Evolutionary conservation across 2,113 vertebrate species (phyloP).

Genomic region (Dendropsophus ebraccatus): DNA sequence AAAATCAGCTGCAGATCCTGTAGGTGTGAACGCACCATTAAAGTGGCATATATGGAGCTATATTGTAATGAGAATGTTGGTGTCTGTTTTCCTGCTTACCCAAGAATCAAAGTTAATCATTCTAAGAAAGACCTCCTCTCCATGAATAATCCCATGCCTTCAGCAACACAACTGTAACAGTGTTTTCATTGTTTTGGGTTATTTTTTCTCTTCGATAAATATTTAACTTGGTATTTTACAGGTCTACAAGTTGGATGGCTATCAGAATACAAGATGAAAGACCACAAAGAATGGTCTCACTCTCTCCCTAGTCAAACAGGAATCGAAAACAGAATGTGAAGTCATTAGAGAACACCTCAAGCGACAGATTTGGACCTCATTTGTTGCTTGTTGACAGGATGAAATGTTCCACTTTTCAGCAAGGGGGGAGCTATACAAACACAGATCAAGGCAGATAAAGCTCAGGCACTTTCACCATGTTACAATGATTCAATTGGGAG

Average conservation of each 20-base stretch:
- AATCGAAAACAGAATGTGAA: conserved; percentile 28
- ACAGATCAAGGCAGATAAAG: conserved; percentile 39
- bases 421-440: conserved; percentile 30
- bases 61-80: not conserved
- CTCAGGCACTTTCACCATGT: not conserved
- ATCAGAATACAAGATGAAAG: conserved; percentile 3
- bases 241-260: not conserved
- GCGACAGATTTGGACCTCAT: conserved; percentile 41
- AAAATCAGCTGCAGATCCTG: too few species aligned
- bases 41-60: not conserved
- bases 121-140: too few species aligned
- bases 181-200: not conserved
- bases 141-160: not conserved
- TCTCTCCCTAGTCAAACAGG: conserved; percentile 12
- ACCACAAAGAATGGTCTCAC: conserved; percentile 17
- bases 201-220: not conserved
- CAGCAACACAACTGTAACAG: not conserved
- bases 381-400: conserved; percentile 46
- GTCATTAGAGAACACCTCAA: conserved; percentile 46
- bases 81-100: not conserved
- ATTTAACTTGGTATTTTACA: conserved; percentile 16
- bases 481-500: conserved; percentile 34
- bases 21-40: too few species aligned
- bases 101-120: too few species aligned
- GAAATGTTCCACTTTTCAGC: conserved; percentile 24